Percentiles rank a stretch among this genome's conserved stretches.
These are phyloP conservation scores for Heteropelma amictum DNA, from an alignment of 2,888 invertebrate genomes.

Conservation along the genomic window DNA sequence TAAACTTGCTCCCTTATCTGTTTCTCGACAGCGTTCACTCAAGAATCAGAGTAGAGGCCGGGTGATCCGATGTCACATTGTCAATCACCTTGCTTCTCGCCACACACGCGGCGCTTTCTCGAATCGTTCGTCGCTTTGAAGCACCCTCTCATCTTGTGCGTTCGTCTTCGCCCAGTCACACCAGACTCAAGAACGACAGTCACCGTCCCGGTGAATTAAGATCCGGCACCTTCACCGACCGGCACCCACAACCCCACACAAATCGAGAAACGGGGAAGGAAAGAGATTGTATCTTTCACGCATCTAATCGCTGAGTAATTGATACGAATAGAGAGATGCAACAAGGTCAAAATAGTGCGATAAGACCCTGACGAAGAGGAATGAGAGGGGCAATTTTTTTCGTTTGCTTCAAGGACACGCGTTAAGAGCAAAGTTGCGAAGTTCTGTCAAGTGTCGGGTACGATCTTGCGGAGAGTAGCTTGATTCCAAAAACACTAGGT, in stretches of 20 bases:
- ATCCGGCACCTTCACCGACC: conserved; percentile 22
- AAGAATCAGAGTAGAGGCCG: conserved; percentile 70
- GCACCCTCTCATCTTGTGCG: conserved; percentile 43
- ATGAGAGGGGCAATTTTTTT: not conserved
- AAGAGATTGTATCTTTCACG: conserved; percentile 61
- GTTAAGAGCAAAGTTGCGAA: not conserved
- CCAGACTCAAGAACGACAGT: conserved; percentile 41
- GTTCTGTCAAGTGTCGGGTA: not conserved
- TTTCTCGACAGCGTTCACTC: conserved; percentile 76
- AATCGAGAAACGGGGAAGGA: conserved; percentile 2
- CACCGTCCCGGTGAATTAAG: conserved; percentile 17
- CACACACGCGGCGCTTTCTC: conserved; percentile 9
- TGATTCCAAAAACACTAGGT: conserved; percentile 24
- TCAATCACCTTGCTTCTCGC: conserved; percentile 71
- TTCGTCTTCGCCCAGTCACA: conserved; percentile 52
- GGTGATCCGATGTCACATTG: conserved; percentile 70
- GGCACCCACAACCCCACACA: conserved; percentile 17
- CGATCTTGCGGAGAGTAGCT: conserved; percentile 20
- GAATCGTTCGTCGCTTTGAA: conserved; percentile 4
- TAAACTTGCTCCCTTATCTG: conserved; percentile 71
- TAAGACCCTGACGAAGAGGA: not conserved
- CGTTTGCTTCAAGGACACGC: not conserved
- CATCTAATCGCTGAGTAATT: conserved; percentile 78
- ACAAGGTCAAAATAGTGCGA: not conserved
- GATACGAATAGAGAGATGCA: conserved; percentile 77